Conservation (phyloP, 2,797 vertebrate genomes). For the Carapus acus region DNA sequence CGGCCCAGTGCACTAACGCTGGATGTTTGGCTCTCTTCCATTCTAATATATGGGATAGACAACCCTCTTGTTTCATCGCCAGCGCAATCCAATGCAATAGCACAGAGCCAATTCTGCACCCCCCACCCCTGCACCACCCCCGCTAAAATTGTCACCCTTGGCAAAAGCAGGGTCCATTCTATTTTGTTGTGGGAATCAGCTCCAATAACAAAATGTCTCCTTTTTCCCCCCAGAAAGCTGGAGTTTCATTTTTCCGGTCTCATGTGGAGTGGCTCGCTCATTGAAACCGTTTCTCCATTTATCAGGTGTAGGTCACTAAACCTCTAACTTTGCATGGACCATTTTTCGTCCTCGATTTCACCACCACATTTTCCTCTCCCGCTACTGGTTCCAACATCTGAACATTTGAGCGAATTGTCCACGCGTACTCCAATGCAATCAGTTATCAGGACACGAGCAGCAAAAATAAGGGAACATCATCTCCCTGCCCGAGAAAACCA, state of each 20-base stretch:
- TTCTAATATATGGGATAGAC: slow-evolving; percentile 3
- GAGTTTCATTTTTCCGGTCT: slow-evolving; percentile 27
- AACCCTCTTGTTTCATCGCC: background rate
- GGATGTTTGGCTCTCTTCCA: background rate
- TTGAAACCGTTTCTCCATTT: slow-evolving; percentile 17
- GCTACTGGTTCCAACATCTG: background rate
- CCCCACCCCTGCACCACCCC: too few species aligned
- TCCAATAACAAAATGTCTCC: slow-evolving; percentile 10
- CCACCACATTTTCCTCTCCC: background rate
- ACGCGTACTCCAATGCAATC: slow-evolving; percentile 10
- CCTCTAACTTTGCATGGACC: slow-evolving; percentile 12
- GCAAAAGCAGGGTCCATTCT: slow-evolving; percentile 20
- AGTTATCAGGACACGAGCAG: slow-evolving; percentile 1
- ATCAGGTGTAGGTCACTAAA: slow-evolving; percentile 27
- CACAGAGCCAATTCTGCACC: slow-evolving; percentile 5
- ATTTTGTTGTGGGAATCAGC: slow-evolving; percentile 11
- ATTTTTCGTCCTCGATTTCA: slow-evolving; percentile 14
- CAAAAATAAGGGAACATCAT: slow-evolving; percentile 16
- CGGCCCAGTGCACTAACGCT: background rate
- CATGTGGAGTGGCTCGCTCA: background rate
- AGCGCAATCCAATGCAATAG: slow-evolving; percentile 9
- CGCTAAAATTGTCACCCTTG: slow-evolving; percentile 9
- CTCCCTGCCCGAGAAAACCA: slow-evolving; percentile 9
- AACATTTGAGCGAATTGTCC: slow-evolving; percentile 4
- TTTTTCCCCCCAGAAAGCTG: slow-evolving; percentile 6